phyloP scores from a whole-genome alignment of 2,888 invertebrate species.

The Syrphus vitripennis region DNA sequence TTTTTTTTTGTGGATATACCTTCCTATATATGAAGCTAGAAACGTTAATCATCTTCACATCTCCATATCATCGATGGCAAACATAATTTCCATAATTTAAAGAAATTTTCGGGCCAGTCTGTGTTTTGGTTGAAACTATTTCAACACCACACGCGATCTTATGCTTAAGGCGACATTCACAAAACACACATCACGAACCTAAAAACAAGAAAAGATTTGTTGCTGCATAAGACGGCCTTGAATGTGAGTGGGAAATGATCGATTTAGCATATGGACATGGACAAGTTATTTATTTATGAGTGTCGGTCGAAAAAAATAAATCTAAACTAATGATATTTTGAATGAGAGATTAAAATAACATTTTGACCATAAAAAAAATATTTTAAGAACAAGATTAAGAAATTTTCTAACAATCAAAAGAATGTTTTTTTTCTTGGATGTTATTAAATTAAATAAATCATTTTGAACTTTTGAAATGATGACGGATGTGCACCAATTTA shows the following conservation, averaged over 20 bases:
- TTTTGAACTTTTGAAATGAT: background rate
- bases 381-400: conserved; percentile 9
- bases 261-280: conserved; percentile 22
- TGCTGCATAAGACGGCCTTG: background rate
- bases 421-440: background rate
- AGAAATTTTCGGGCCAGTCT: conserved; percentile 2
- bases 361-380: background rate
- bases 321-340: conserved; percentile 11
- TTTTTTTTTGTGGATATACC: background rate
- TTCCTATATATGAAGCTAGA: too few relatives aligned
- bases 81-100: conserved; percentile 36
- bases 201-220: background rate
- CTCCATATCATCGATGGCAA: background rate
- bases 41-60: conserved; percentile 6
- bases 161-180: conserved; percentile 31
- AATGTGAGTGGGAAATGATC: conserved; percentile 35
- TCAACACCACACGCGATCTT: conserved; percentile 36
- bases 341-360: conserved; percentile 7
- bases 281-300: background rate
- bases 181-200: background rate
- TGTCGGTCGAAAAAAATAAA: background rate
- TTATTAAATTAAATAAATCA: background rate
- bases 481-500: conserved; percentile 1
- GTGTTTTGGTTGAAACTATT: background rate
- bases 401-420: background rate